Percentiles rank a stretch among this genome's conserved stretches.
Conservation (phyloP, 2,888 invertebrate species). For the Podotricha telesiphe region DNA sequence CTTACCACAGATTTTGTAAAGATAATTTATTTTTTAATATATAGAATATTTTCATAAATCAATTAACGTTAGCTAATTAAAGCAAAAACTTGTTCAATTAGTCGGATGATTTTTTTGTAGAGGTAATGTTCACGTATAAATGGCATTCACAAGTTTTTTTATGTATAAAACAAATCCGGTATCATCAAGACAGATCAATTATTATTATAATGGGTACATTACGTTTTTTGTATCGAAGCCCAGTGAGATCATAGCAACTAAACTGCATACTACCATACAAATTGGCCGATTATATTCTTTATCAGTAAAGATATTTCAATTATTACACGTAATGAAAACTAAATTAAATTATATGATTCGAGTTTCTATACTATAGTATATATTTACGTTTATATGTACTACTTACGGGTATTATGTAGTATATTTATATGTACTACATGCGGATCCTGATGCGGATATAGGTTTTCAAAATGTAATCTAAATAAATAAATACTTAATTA, state of each 20-base stretch:
- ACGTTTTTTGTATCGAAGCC: slow-evolving; percentile 55
- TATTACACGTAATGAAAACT: neutral
- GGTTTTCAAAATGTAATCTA: neutral
- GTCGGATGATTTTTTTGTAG: slow-evolving; percentile 16
- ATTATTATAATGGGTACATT: slow-evolving; percentile 52
- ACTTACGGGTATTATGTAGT: too few relatives aligned
- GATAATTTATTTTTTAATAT: neutral
- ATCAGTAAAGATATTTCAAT: neutral
- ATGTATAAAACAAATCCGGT: slow-evolving; percentile 67
- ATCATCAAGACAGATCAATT: slow-evolving; percentile 57
- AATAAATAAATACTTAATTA: neutral
- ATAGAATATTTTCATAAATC: slow-evolving; percentile 3
- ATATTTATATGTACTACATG: neutral
- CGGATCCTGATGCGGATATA: neutral
- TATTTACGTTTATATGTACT: too few relatives aligned
- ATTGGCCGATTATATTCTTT: slow-evolving; percentile 1
- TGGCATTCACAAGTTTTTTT: slow-evolving; percentile 49
- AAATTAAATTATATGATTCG: neutral
- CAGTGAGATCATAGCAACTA: slow-evolving; percentile 64
- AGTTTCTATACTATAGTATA: too few relatives aligned
- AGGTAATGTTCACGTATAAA: slow-evolving; percentile 10
- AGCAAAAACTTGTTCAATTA: slow-evolving; percentile 47
- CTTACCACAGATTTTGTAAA: neutral
- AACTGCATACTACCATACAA: slow-evolving; percentile 17
- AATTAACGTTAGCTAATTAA: slow-evolving; percentile 31